Base-by-base conservation (phyloP, 2,888 invertebrate genomes). In the Hydrotaea diabolus region DNA sequence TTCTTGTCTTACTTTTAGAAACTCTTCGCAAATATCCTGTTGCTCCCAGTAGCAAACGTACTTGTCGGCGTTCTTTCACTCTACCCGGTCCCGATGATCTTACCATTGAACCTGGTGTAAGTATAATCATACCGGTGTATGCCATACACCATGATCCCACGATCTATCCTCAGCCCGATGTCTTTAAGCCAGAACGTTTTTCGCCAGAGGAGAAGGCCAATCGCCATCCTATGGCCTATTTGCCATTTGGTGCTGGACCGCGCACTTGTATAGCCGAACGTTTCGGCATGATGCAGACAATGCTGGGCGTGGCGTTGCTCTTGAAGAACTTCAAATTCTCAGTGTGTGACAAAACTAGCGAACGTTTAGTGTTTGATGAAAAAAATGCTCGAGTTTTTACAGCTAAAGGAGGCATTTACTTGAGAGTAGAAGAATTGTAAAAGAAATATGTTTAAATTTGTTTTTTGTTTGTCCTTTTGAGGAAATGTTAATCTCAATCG, bases 11-110 rank as follows among this genome's bases (percentile, higher is more conserved):
- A 5, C 36, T 36, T 36, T 36, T 55, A 93, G 94, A 94, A 91
- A 93, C 93, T 9, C 92, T 94, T 91, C 91, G 94, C 49, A 93
- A 93, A 88, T 92, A 94, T 86, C 93, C 94, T 17, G 93, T 94
- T 0, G 90, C 93, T 89, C 91, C 93, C 0, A 89, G 92, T 0
- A 86, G 93, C 69, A 93, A 93, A 87, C 91, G 94, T 69, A 89
- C 92, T 76, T 93, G 93, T 79, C 93, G 92, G 72, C 92, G 92
- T 80, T 91, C 93, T 57, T 93, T 93, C 87, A 91, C 93, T 57
- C 93, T 93, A 87, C 91, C 89, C 77, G 85, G 93, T 31, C 93
- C 93, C 0, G 90, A 92, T 72, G 89, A 92, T 46, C 86, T 93
- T 59, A 88, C 91, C 2, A 92, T 94, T 77, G 93, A 93, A 66